phyloP scores from a whole-genome alignment of 2,113 vertebrate species.

The Mesembrinibis cayennensis region DNA sequence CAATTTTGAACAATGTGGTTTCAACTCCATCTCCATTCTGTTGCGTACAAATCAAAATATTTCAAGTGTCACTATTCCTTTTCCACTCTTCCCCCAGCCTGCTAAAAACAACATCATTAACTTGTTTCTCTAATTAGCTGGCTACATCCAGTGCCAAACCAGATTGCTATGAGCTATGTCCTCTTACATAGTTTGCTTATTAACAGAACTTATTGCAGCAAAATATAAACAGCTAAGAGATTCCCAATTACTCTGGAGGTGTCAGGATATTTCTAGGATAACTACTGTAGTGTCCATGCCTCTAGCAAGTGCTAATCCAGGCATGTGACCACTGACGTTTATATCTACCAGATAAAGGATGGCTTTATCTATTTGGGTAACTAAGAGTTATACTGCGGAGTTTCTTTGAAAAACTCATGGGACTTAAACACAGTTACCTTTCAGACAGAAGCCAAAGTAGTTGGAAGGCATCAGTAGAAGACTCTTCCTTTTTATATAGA shows the following conservation, averaged over 20 bases:
- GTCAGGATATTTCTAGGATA: neutral
- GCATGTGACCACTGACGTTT: neutral
- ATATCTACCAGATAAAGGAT: neutral
- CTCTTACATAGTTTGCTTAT: slow-evolving; percentile 3
- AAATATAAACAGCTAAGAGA: slow-evolving; percentile 26
- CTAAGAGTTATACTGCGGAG: neutral
- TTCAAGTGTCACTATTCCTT: neutral
- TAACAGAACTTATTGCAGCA: neutral
- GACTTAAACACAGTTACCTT: neutral
- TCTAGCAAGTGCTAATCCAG: slow-evolving; percentile 3
- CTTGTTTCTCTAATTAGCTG: slow-evolving; percentile 41
- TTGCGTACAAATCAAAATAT: neutral
- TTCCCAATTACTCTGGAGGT: neutral
- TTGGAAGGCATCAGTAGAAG: neutral
- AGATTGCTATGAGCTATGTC: slow-evolving; percentile 6
- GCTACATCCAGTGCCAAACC: slow-evolving; percentile 10
- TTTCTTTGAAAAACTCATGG: neutral
- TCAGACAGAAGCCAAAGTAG: neutral
- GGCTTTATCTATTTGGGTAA: neutral
- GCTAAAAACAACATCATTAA: slow-evolving; percentile 5
- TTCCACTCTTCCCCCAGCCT: neutral
- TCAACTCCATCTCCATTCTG: neutral
- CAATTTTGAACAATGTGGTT: neutral
- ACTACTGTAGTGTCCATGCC: neutral
- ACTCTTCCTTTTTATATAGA: neutral